Evolutionary conservation across 2,888 invertebrate genomes (phyloP), one percentile per base, ranked within the genome.

Genomic region (Scaeva pyrastri): DNA sequence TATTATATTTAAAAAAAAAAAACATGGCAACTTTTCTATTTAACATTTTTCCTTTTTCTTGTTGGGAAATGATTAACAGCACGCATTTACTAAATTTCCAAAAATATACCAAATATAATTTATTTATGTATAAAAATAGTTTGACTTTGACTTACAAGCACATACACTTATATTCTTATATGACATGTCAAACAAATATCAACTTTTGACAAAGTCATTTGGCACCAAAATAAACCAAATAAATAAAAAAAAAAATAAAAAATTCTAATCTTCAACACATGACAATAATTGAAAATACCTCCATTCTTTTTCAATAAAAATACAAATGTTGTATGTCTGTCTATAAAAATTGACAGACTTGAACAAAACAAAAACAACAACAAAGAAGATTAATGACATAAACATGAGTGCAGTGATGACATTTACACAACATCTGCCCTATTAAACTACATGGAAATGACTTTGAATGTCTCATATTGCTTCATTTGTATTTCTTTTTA

Each of bases 351-450:
- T 45, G 43, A 50, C 50, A 68, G 50, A 21, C 19, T 14, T 50
- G 36, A 23, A 62, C 52, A 21, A 43, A 12, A 41, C 39, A 10
- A 8, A 23, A 3, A 21, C 16, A 19, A 50, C 48, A 11, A 8
- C 11, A 74, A 74, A 74, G n/a, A 83, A 83, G 73, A 78, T 70
- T 73, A 83, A 82, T 82, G 77, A 76, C n/a, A 26, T 52, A n/a
- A 31, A 52, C 52, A 50, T 52, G 55, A 73, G 77, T 77, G 73
- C 73, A 78, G 21, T n/a, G 68, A 68, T 83, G 82, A 83, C 82
- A 78, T 83, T 78, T 62, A 83, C 82, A 68, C 68, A 83, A 78
- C 78, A 83, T 83, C 78, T 83, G 82, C 68, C 62, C 50, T 64
- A 41, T 64, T 26, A 64, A 21, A 36, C 21, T 21, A 19, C 2